Conservation (phyloP, 2,113 vertebrate species). For the Malaclemys terrapin region DNA sequence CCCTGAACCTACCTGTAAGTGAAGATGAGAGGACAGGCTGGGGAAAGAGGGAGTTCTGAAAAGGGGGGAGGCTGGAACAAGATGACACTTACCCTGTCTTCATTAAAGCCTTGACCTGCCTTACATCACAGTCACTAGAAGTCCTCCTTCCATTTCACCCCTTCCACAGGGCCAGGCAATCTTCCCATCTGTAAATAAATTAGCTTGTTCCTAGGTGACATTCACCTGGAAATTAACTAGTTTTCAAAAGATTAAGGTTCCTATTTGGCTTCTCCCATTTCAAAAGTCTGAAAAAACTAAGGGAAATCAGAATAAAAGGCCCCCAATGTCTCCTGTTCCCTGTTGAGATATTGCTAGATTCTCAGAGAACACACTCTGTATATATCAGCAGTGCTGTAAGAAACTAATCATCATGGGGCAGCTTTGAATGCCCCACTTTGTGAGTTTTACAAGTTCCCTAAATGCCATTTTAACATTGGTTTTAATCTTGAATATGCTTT, state of each 20-base stretch:
- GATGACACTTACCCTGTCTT: background rate
- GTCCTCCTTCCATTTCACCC: background rate
- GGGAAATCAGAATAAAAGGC: background rate
- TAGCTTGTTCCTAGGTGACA: accelerated
- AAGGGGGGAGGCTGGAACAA: accelerated
- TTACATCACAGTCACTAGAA: background rate
- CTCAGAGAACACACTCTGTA: background rate
- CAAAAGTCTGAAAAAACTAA: background rate
- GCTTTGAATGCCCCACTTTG: background rate
- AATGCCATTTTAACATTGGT: accelerated
- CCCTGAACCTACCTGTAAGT: too few species aligned
- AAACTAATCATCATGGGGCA: background rate
- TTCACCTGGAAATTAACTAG: background rate
- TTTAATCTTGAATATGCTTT: background rate
- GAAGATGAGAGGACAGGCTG: background rate
- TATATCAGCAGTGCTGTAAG: accelerated
- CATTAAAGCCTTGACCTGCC: background rate
- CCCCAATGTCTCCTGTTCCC: accelerated
- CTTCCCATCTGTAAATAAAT: background rate
- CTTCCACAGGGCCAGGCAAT: background rate
- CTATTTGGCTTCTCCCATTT: background rate
- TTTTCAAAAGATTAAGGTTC: background rate
- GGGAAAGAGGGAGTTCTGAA: accelerated
- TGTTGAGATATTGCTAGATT: background rate
- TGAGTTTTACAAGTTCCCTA: background rate